These are phyloP conservation scores for Hyaena hyaena DNA, from an alignment of 2,113 vertebrate species.

Conservation along the genomic window DNA sequence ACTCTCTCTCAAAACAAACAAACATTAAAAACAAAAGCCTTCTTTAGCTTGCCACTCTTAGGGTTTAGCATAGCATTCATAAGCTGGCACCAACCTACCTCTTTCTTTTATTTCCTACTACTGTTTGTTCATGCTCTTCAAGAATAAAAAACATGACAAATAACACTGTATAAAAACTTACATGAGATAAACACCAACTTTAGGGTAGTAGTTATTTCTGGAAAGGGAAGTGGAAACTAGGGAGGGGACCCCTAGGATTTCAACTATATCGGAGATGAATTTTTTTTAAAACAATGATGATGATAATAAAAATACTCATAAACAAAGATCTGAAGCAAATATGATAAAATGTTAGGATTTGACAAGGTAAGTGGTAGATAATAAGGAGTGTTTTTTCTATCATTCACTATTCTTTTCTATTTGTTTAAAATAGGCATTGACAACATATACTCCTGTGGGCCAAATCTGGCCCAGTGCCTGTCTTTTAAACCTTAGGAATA, in stretches of 20 bases:
- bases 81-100: background rate
- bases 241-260: background rate
- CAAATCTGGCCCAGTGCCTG: background rate
- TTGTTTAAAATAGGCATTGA: constrained; percentile 19
- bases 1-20: no score
- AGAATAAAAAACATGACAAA: constrained; percentile 36
- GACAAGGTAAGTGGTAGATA: background rate
- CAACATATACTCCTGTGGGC: background rate
- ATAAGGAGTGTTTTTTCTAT: background rate
- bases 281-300: background rate
- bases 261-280: background rate
- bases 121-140: background rate
- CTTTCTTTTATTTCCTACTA: background rate
- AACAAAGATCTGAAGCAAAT: constrained; percentile 40
- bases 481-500: constrained; percentile 8
- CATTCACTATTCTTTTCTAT: background rate
- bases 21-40: no score
- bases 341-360: background rate
- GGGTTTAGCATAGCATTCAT: background rate
- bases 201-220: constrained; percentile 33
- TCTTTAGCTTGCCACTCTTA: background rate
- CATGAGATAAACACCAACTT: background rate
- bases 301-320: constrained; percentile 50
- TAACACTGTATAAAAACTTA: background rate
- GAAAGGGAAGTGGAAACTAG: background rate